phyloP scores from a whole-genome alignment of 2,888 invertebrate genomes.

The Tricholauxania praeusta region DNA sequence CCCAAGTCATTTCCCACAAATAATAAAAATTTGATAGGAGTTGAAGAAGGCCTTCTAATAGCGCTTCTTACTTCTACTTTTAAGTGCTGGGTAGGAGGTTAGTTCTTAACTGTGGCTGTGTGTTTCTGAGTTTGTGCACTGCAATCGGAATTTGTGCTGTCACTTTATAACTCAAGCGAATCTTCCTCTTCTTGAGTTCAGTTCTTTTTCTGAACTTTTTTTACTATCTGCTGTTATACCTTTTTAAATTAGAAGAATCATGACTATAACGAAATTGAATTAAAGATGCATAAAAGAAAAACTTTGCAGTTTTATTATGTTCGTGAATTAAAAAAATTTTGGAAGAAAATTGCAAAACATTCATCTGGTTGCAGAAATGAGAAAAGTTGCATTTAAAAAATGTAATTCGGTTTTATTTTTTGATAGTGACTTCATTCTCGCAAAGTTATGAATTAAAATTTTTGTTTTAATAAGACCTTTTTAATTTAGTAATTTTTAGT shows the following conservation, averaged over 20 bases:
- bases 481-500: too few relatives aligned
- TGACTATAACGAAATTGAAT: slow-evolving; percentile 16
- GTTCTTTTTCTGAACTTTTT: not conserved
- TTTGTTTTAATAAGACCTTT: too few relatives aligned
- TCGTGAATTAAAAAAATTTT: not conserved
- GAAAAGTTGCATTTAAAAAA: not conserved
- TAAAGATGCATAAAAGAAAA: slow-evolving; percentile 5
- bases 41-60: not conserved
- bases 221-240: not conserved
- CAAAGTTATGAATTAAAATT: too few relatives aligned
- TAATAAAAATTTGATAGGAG: not conserved
- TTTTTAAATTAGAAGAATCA: slow-evolving; percentile 6
- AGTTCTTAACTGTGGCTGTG: slow-evolving; percentile 1
- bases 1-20: not conserved
- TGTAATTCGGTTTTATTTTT: too few relatives aligned
- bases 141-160: slow-evolving; percentile 23
- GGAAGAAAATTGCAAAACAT: not conserved
- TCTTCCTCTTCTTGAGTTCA: not conserved
- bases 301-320: not conserved
- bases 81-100: not conserved
- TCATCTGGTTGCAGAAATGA: not conserved
- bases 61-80: not conserved
- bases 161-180: slow-evolving; percentile 25
- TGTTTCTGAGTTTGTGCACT: not conserved
- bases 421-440: not conserved